phyloP scores from a whole-genome alignment of 2,888 invertebrate species.

The Caenorhabditis sp. region DNA sequence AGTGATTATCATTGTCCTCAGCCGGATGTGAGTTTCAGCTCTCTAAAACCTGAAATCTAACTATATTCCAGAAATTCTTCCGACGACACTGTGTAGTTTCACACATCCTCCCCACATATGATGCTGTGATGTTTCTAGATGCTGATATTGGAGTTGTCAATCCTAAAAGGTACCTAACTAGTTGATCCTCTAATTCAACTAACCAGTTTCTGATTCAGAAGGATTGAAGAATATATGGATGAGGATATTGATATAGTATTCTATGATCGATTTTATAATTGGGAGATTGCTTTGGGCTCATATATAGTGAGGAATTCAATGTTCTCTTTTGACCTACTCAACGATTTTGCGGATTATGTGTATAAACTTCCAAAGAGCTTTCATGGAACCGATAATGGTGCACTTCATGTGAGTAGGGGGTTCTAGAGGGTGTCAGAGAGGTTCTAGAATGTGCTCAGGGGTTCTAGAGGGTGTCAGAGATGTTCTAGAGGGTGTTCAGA shows the following conservation, averaged over 20 bases:
- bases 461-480: no score
- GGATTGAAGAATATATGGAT: conserved; percentile 44
- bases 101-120: conserved; percentile 14
- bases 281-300: conserved; percentile 41
- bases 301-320: conserved; percentile 34
- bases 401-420: conserved; percentile 7
- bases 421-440: neutral
- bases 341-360: conserved; percentile 45
- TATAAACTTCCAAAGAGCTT: conserved; percentile 37
- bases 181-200: neutral
- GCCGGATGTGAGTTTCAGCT: conserved; percentile 16
- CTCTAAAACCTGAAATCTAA: neutral
- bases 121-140: conserved; percentile 39
- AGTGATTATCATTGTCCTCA: conserved; percentile 17
- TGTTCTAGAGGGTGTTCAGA: no score
- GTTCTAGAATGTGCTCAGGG: neutral
- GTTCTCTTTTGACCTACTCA: conserved; percentile 25
- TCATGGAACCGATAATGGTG: conserved; percentile 53
- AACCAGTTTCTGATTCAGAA: conserved; percentile 11
- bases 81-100: conserved; percentile 44
- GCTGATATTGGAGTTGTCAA: conserved; percentile 46
- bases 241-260: conserved; percentile 28
- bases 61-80: conserved; percentile 37
- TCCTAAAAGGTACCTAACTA: conserved; percentile 15
- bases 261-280: conserved; percentile 45